Evolutionary conservation across 1,140 invertebrate species (phyloP), one percentile per base, ranked within the genome.

Genomic region (Drosophila subpulchrella): DNA sequence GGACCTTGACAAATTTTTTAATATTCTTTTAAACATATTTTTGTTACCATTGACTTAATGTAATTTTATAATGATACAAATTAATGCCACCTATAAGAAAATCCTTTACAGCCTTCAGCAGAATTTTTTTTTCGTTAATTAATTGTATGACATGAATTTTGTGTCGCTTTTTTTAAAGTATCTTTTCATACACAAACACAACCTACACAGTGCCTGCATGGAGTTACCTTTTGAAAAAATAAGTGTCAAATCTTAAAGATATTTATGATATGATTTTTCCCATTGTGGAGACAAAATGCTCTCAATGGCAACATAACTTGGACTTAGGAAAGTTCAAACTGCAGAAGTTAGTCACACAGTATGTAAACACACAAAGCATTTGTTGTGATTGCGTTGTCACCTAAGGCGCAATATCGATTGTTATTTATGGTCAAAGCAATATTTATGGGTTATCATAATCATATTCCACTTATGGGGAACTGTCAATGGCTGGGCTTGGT

Each of bases 391-490:
- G 65, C 36, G 30, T 50, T 71, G 67, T 20, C 67, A 71, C 67
- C 67, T 50, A 17, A 20, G 27, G 42, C 67, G 41, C 62, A 55
- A 56, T 30, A 57, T 42, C 51, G 65, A 34, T 55, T 48, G 42
- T 56, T 68, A 57, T 68, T 56, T 70, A 48, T 42, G 67, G 65
- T 48, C 44, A 55, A 67, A 47, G 47, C 48, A 67, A 41, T 70
- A 71, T 71, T 71, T 71, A 71, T 71, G 66, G 65, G 10, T 27
- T 50, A 71, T 71, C 67, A 71, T 71, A 71, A 71, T 71, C 67
- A 58, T 57, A 71, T 58, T 12, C 67, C 51, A 54, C 53, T 55
- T 66, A 42, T 73, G 59, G 39, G n/a, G 27, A 66, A 74, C 71
- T 75, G 71, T 75, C 73, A 65, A 66, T 75, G 59, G 8, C 47